A percentile compares a stretch with the other conserved stretches of the same genome.
Conservation (phyloP, 2,797 vertebrate species). For the Cossypha heuglini region DNA sequence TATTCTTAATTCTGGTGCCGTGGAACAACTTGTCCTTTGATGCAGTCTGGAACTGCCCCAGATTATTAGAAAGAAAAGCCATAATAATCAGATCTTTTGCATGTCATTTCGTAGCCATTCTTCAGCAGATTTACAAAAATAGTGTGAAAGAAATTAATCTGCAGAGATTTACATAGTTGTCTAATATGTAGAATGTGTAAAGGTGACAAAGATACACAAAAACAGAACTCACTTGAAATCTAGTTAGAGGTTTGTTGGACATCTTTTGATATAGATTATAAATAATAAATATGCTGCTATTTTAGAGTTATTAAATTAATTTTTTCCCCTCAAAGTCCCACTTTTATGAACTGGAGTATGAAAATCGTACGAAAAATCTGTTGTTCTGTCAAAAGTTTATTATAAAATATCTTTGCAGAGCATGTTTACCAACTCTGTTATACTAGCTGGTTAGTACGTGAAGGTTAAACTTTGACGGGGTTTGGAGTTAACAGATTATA, state of each 20-base stretch:
- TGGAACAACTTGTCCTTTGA: neutral
- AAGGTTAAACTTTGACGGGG: neutral
- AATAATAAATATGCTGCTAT: neutral
- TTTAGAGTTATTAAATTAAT: neutral
- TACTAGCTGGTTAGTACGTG: neutral
- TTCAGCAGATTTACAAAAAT: neutral
- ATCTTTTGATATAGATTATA: neutral
- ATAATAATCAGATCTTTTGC: neutral
- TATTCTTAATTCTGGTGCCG: neutral
- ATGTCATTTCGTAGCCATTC: neutral
- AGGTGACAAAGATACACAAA: neutral
- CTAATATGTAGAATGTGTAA: neutral
- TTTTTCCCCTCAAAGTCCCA: accelerated
- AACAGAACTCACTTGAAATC: neutral
- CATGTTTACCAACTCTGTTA: neutral
- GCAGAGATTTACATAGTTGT: neutral
- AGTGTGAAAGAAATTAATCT: neutral
- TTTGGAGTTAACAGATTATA: neutral
- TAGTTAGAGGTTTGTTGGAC: neutral
- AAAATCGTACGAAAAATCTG: neutral
- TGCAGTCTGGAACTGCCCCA: neutral
- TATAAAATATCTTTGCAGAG: neutral
- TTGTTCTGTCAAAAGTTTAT: neutral
- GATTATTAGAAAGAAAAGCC: neutral
- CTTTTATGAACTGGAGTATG: neutral